phyloP scores from a whole-genome alignment of 2,888 invertebrate genomes.

The Folsomia manolachei region DNA sequence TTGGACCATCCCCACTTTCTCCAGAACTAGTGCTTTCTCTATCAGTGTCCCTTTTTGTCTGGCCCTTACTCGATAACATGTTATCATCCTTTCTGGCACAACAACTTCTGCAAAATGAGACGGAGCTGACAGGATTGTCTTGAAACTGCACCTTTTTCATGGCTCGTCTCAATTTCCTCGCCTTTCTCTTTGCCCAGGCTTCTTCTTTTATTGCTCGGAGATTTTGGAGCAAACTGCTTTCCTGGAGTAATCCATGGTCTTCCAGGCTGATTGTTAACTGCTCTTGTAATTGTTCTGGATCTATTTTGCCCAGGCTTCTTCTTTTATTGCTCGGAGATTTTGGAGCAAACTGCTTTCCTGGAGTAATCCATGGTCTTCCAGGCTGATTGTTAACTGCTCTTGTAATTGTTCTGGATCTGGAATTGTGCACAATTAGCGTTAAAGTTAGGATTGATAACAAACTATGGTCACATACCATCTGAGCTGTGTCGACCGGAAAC shows the following conservation, averaged over 20 bases:
- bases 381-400: too few species aligned
- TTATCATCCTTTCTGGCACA: background rate
- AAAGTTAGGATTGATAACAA: too few species aligned
- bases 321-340: slow-evolving; percentile 8
- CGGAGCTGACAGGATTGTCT: background rate
- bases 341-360: too few species aligned
- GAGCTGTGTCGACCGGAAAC: too few species aligned
- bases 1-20: background rate
- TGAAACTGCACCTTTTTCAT: slow-evolving; percentile 3
- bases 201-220: slow-evolving; percentile 8
- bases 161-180: background rate
- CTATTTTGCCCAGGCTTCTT: slow-evolving; percentile 9
- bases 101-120: background rate
- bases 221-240: slow-evolving; percentile 6
- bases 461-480: too few species aligned
- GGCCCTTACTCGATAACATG: background rate
- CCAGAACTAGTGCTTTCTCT: background rate
- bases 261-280: too few species aligned
- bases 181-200: slow-evolving; percentile 9
- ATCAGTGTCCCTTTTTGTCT: background rate
- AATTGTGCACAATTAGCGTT: too few species aligned
- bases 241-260: too few species aligned
- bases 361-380: too few species aligned
- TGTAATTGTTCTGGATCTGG: too few species aligned
- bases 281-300: too few species aligned